Base-by-base conservation (phyloP, 1,140 invertebrate genomes). In the Spodoptera frugiperda region DNA sequence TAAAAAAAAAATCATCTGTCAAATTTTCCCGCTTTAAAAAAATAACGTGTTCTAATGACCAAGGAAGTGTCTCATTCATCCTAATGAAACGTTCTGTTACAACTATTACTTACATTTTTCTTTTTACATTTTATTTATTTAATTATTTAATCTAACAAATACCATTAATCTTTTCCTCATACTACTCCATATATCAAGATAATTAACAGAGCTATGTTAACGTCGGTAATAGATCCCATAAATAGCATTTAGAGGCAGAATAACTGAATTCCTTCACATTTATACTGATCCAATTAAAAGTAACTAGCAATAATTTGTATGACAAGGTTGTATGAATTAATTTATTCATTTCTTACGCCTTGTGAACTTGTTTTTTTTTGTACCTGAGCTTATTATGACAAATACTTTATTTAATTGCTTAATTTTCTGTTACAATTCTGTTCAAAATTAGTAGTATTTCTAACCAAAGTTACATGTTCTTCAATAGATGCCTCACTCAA, bases 321-420 rank as follows among this genome's bases (percentile, higher is more conserved):
- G 15, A 75, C 72, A 65, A 75, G 59, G 72, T 74, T 63, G 71
- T 10, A 48, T 74, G 48, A 51, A 67, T 49, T 49, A 8, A 67
- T 49, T 67, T n/a, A 63, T 15, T 19, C 17, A 53, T 17, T 44
- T 63, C 3, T 63, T 17, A 61, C 46, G 61, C 14, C n/a, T 33
- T 33, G 33, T 15, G 33, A 71, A 55, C 68, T 17, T 57, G 53
- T 71, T 71, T 46, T 4, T 54, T 39, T 12, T 39, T 54, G 25
- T 11, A 0, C n/a, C 48, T 6, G 3, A n/a, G 14, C 9, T 59
- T 54, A 6, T 10, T 2, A 61, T 15, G 6, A 61, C 57, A 39
- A 33, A 39, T 46, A 39, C 33, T 39, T 39, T 2, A 63, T 17
- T 15, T 44, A 63, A 33, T 63, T 63, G 19, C 30, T 39, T 61